phyloP scores from a whole-genome alignment of 2,888 invertebrate species.

The Campoplex nolae region DNA sequence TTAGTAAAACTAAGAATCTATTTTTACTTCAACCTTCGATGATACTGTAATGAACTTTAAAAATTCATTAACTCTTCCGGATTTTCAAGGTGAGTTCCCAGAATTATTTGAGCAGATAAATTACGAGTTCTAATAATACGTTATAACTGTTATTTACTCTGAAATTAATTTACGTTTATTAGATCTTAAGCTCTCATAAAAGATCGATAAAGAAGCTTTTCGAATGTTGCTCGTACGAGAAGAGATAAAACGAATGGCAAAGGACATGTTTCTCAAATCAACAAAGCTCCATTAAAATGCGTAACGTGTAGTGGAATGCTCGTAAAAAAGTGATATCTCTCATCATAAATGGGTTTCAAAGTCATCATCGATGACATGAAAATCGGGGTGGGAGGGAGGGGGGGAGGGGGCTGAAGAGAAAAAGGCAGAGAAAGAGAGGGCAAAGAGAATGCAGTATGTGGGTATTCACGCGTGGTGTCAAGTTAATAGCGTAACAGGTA shows the following conservation, averaged over 20 bases:
- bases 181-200: neutral
- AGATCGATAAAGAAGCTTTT: neutral
- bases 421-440: neutral
- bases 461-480: conserved; percentile 58
- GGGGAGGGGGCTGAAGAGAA: neutral
- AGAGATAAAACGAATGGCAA: neutral
- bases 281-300: neutral
- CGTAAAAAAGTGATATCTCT: conserved; percentile 28
- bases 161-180: too few species aligned
- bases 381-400: conserved; percentile 25
- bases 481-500: conserved; percentile 65
- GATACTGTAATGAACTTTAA: neutral
- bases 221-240: neutral
- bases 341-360: conserved; percentile 41
- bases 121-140: too few species aligned
- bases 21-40: neutral
- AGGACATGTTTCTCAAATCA: neutral
- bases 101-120: too few species aligned
- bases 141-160: too few species aligned
- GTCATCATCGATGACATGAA: conserved; percentile 68
- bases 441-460: conserved; percentile 15
- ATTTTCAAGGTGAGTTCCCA: too few species aligned
- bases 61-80: neutral
- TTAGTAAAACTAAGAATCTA: neutral
- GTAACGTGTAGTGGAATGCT: neutral